Conservation (phyloP, 2,113 vertebrate species). For the Charina bottae region DNA sequence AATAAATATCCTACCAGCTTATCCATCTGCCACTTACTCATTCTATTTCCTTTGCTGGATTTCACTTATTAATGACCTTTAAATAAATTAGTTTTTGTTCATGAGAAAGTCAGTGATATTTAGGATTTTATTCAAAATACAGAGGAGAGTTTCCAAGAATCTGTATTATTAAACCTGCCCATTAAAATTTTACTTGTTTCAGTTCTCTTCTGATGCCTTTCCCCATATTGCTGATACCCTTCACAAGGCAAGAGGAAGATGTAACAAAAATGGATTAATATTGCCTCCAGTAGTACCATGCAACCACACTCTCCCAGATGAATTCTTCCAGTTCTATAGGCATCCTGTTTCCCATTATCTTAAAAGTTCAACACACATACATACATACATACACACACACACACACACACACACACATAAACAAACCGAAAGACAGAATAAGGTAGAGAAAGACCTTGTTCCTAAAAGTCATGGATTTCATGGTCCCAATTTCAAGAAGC, state of each 20-base stretch:
- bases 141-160: background rate
- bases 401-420: background rate
- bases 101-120: constrained; percentile 17
- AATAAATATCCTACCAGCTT: background rate
- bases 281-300: background rate
- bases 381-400: background rate
- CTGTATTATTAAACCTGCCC: background rate
- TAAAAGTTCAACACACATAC: background rate
- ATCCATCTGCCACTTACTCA: background rate
- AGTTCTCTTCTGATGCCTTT: background rate
- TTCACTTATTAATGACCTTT: background rate
- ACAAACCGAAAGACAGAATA: background rate
- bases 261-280: background rate
- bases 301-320: background rate
- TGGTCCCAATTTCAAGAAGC: background rate
- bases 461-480: background rate
- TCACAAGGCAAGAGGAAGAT: background rate
- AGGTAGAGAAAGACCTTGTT: background rate
- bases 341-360: background rate
- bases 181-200: background rate
- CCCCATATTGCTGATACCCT: background rate
- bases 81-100: constrained; percentile 19
- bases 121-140: background rate
- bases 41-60: background rate
- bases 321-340: background rate